phyloP scores from a whole-genome alignment of 2,888 invertebrate species.

The Blera fallax region DNA sequence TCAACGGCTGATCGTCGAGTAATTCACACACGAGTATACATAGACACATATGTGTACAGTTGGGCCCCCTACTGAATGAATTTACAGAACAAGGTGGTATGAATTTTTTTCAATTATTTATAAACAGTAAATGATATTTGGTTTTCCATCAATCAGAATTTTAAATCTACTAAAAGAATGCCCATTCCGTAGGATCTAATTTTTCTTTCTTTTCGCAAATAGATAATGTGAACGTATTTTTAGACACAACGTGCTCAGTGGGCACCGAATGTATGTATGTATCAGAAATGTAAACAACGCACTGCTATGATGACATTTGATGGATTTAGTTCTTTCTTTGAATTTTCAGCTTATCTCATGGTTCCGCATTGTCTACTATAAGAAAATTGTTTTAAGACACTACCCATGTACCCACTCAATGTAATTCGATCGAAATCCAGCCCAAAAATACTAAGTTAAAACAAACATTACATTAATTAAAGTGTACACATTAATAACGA shows the following conservation, averaged over 20 bases:
- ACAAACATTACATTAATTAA: slow-evolving; percentile 26
- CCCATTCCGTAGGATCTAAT: background rate
- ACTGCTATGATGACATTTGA: slow-evolving; percentile 52
- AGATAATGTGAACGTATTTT: slow-evolving; percentile 32
- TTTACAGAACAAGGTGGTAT: slow-evolving; percentile 12
- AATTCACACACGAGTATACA: background rate
- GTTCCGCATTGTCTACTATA: slow-evolving; percentile 23
- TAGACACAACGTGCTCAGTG: slow-evolving; percentile 25
- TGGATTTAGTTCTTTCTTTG: slow-evolving; percentile 36
- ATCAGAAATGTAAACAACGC: slow-evolving; percentile 41
- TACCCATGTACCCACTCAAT: background rate
- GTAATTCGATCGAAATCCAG: background rate
- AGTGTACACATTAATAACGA: slow-evolving; percentile 15
- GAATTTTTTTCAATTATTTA: slow-evolving; percentile 17
- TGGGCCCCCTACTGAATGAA: slow-evolving; percentile 4
- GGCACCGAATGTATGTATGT: slow-evolving; percentile 3
- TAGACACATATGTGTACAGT: background rate
- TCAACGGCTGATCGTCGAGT: slow-evolving; percentile 29
- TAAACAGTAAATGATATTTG: slow-evolving; percentile 42
- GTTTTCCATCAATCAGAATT: slow-evolving; percentile 43
- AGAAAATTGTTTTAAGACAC: background rate
- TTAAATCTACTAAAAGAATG: slow-evolving; percentile 22
- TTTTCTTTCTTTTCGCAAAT: slow-evolving; percentile 15
- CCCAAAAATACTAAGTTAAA: background rate
- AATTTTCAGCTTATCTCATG: background rate